Percentiles rank a stretch among this genome's conserved stretches.
Evolutionary conservation across 2,888 invertebrate genomes (phyloP).

Genomic region (Acanthosoma haemorrhoidale): DNA sequence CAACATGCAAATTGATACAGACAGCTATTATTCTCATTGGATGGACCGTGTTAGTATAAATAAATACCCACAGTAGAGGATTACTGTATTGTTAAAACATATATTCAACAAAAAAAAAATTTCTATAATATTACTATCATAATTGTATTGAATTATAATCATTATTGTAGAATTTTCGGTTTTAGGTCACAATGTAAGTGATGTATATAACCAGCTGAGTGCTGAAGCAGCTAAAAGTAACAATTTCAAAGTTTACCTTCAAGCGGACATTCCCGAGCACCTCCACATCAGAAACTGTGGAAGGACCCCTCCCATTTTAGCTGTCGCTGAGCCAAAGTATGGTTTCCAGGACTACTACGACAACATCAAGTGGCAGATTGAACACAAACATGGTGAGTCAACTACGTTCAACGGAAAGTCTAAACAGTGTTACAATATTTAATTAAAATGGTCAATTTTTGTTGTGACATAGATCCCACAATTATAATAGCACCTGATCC

Average conservation of each 20-base stretch:
- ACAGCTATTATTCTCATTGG: too few relatives aligned
- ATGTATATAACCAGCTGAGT: slow-evolving; percentile 16
- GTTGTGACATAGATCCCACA: too few relatives aligned
- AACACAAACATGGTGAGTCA: neutral
- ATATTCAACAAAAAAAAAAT: neutral
- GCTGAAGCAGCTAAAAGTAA: neutral
- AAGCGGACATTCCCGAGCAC: slow-evolving; percentile 53
- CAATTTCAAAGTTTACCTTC: slow-evolving; percentile 51
- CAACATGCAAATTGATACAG: too few relatives aligned
- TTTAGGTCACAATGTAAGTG: slow-evolving; percentile 17
- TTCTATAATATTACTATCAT: neutral
- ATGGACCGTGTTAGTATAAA: neutral
- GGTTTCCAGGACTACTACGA: slow-evolving; percentile 53
- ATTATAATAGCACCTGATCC: too few relatives aligned
- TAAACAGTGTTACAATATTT: too few relatives aligned
- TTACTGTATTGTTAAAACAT: neutral
- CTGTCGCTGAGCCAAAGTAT: slow-evolving; percentile 59
- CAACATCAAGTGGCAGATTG: neutral
- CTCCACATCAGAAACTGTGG: slow-evolving; percentile 60
- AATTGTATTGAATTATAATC: neutral
- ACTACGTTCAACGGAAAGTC: too few relatives aligned
- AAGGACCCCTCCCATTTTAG: slow-evolving; percentile 58
- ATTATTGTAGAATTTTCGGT: neutral
- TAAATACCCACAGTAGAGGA: neutral
- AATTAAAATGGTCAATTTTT: too few relatives aligned